Evolutionary conservation across 2,888 invertebrate species (phyloP).

Genomic region (Tipula helvola): DNA sequence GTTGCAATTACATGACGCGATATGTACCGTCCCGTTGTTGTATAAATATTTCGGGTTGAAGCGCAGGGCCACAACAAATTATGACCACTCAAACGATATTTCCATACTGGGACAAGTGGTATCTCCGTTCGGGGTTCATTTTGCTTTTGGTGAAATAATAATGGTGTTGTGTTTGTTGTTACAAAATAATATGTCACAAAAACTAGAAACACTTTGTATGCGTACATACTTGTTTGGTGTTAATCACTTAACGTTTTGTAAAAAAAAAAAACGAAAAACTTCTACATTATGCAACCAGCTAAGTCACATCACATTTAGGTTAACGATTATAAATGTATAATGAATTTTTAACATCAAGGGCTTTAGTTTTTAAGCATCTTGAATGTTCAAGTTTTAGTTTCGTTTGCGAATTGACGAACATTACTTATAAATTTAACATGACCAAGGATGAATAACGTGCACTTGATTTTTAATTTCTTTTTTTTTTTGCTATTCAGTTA

Average conservation of each 20-base stretch:
- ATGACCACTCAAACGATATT: constrained; percentile 21
- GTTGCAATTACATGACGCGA: constrained; percentile 48
- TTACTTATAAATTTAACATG: not conserved
- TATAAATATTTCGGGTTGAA: constrained; percentile 44
- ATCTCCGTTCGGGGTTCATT: not conserved
- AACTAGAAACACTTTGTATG: not conserved
- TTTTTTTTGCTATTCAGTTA: not conserved
- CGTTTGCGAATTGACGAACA: not conserved
- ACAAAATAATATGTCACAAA: not conserved
- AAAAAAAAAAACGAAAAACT: not conserved
- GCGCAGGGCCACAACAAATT: constrained; percentile 44
- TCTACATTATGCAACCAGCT: not conserved
- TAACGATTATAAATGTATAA: not conserved
- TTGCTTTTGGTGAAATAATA: not conserved
- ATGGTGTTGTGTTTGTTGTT: not conserved
- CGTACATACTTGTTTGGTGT: not conserved
- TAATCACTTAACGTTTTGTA: not conserved
- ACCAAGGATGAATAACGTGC: not conserved
- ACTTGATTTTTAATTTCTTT: not conserved
- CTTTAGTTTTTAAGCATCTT: not conserved
- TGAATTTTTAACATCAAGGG: not conserved
- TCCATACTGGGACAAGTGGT: not conserved
- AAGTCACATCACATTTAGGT: not conserved
- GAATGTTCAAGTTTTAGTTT: not conserved
- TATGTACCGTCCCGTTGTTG: constrained; percentile 42